Evolutionary conservation across 1,140 invertebrate genomes (phyloP).

Genomic region (Drosophila fuyamai): DNA sequence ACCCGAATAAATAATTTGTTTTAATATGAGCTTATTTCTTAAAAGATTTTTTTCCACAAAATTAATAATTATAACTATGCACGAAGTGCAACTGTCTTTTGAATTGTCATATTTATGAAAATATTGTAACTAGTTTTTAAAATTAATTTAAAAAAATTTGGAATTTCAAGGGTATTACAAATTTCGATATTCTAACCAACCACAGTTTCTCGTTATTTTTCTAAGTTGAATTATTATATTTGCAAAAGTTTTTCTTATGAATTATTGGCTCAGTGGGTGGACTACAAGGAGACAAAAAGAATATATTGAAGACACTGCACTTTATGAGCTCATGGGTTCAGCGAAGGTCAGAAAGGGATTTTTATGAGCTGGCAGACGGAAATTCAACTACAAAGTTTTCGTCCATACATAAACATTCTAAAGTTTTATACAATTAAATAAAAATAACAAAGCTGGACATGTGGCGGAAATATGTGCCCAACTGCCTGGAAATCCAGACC

Average conservation of each 20-base stretch:
- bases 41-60: no score
- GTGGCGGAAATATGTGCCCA: constrained; percentile 31
- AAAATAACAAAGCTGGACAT: constrained; percentile 22
- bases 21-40: no score
- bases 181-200: background rate
- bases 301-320: constrained; percentile 56
- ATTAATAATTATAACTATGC: no score
- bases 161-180: constrained; percentile 6
- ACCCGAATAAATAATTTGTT: no score
- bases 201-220: constrained; percentile 26
- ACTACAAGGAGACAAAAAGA: background rate
- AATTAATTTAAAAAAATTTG: no score
- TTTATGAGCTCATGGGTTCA: constrained; percentile 42
- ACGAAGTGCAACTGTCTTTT: no score
- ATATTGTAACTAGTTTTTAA: background rate
- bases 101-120: no score
- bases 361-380: constrained; percentile 14
- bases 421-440: constrained; percentile 14
- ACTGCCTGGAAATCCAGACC: constrained; percentile 19
- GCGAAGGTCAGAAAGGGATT: constrained; percentile 33
- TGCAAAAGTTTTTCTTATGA: constrained; percentile 77
- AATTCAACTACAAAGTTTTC: constrained; percentile 8
- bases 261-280: constrained; percentile 51
- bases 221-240: constrained; percentile 76
- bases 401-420: background rate